phyloP scores from a whole-genome alignment of 2,113 vertebrate genomes.

The Arizona elegans region DNA sequence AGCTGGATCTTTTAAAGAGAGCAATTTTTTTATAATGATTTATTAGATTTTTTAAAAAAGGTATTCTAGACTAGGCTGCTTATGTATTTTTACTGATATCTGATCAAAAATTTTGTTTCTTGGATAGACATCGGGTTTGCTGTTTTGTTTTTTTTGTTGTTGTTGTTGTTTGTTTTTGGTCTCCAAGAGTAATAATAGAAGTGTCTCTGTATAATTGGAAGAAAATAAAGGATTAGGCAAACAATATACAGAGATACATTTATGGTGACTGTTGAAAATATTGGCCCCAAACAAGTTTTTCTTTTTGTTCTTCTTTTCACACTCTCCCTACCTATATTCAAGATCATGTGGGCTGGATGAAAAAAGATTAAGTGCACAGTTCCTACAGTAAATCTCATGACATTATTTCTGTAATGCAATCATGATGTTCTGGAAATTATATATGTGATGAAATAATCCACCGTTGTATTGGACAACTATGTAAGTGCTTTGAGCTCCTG shows the following conservation, averaged over 20 bases:
- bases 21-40: background rate
- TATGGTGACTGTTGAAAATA: background rate
- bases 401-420: background rate
- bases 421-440: background rate
- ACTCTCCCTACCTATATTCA: background rate
- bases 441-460: background rate
- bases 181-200: background rate
- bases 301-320: background rate
- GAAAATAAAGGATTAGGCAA: background rate
- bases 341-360: background rate
- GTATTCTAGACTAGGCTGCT: background rate
- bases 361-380: background rate
- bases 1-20: constrained; percentile 21
- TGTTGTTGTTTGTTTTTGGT: constrained; percentile 6
- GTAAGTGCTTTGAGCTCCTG: background rate
- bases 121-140: constrained; percentile 26
- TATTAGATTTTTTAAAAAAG: background rate
- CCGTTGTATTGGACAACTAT: background rate
- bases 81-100: background rate
- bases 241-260: background rate
- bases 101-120: constrained; percentile 26
- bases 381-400: background rate
- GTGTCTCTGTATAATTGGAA: background rate
- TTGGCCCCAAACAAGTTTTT: background rate
- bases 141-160: background rate